Base-by-base conservation (phyloP, 53 echinoderm and acorn worm species). In the Zoroaster sp. region DNA sequence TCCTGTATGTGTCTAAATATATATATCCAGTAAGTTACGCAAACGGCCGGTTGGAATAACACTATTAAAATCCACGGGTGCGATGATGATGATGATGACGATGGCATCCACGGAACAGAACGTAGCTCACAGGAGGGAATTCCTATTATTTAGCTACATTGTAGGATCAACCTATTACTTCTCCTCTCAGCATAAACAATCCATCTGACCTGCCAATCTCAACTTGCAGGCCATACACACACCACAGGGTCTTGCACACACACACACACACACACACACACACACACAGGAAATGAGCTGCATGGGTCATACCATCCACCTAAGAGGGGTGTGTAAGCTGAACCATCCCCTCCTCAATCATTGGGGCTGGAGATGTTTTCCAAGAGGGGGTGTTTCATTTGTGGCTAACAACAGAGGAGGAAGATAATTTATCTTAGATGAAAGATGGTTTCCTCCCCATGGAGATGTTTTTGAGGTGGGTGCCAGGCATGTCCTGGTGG, bases 161-260 rank as follows among this genome's bases (percentile, higher is more conserved):
- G 78, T 78, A 35, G 55, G 78, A 78, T 59, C 78, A 78, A 54
- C 78, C 78, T 78, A 78, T 78, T 78, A 78, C 78, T 78, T 78
- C 59, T 35, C 59, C 59, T 54, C 39, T 54, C 78, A 36, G 78
- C 78, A 78, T 78, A 78, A 78, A 78, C 78, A 78, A 78, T 44
- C 78, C 59, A 18, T 55, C 40, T 78, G 78, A 78, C 54, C 39
- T 36, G 25, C 55, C 78, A 78, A 52, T 59, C 59, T 36, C 78
- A 78, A 78, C 52, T 78, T 20, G 55, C 78, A 53, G 78, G 53
- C 78, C 59, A 78, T 78, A 78, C 59, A 78, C 54, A 78, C n/a
- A n/a, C n/a, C n/a, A n/a, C n/a, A n/a, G n/a, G n/a, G n/a, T n/a
- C n/a, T n/a, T n/a, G n/a, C n/a, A n/a, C 78, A 55, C 36, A 51